Percentiles rank a stretch among this genome's conserved stretches.
Conservation (phyloP, 1,140 invertebrate genomes). For the Diprion similis region DNA sequence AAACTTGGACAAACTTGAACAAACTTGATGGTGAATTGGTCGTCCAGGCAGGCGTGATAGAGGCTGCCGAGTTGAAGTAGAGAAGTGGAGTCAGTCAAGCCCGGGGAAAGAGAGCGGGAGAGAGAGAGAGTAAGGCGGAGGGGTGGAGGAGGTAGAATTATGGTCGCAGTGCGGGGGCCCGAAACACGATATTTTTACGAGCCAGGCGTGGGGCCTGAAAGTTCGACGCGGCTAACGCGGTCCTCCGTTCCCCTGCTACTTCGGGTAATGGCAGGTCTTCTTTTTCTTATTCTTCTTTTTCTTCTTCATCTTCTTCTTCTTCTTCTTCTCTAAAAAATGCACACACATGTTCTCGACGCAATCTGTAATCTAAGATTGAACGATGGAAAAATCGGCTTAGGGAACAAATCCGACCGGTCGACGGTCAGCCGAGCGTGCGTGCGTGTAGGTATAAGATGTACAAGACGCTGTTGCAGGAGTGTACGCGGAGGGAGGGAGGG, state of each 20-base stretch:
- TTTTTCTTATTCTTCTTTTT: not conserved
- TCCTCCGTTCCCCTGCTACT: not conserved
- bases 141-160: not conserved
- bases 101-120: not conserved
- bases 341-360: not conserved
- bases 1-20: no score
- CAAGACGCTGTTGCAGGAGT: not conserved
- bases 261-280: slow-evolving; percentile 1
- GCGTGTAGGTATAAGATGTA: not conserved
- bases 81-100: not conserved
- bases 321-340: not conserved
- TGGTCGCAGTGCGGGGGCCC: slow-evolving; percentile 3
- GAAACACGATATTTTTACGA: slow-evolving; percentile 18
- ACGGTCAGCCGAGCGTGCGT: not conserved
- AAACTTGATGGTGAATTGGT: no score
- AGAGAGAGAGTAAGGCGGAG: not conserved
- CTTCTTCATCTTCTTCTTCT: not conserved
- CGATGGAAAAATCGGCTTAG: slow-evolving; percentile 16
- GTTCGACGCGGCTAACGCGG: not conserved
- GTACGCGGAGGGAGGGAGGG: not conserved
- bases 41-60: not conserved
- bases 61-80: not conserved
- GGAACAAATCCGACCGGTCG: slow-evolving; percentile 10
- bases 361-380: slow-evolving; percentile 12
- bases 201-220: not conserved